These are phyloP conservation scores for Cataglyphis hispanica DNA, from an alignment of 1,140 invertebrate species.

Conservation along the genomic window DNA sequence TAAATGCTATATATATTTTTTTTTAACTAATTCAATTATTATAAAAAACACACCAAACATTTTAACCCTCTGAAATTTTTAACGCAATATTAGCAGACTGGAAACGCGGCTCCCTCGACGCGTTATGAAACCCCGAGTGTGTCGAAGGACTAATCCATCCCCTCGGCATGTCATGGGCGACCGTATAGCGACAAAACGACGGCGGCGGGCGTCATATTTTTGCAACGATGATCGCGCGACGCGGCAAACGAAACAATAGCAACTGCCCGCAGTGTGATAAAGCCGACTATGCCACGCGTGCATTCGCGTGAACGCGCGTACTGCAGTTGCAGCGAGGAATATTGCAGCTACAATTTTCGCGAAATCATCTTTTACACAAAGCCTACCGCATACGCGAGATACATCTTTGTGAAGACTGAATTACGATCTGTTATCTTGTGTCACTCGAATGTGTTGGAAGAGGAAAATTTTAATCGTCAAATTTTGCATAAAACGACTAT, in stretches of 20 bases:
- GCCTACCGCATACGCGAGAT: background rate
- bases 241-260: slow-evolving; percentile 36
- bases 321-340: slow-evolving; percentile 31
- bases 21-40: background rate
- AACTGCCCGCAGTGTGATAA: slow-evolving; percentile 25
- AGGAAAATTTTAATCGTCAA: background rate
- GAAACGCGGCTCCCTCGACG: background rate
- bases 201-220: slow-evolving; percentile 35
- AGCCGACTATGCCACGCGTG: slow-evolving; percentile 24
- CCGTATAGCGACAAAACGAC: slow-evolving; percentile 13
- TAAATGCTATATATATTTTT: background rate
- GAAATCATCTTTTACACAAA: background rate
- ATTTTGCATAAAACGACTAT: background rate
- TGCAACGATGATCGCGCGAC: slow-evolving; percentile 33
- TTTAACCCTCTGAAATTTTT: background rate
- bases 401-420: background rate
- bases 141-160: slow-evolving; percentile 20
- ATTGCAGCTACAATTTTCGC: slow-evolving; percentile 14
- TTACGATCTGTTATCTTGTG: background rate
- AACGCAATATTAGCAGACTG: background rate
- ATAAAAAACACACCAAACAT: background rate
- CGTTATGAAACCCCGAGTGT: slow-evolving; percentile 19
- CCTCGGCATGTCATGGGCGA: slow-evolving; percentile 11
- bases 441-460: background rate
- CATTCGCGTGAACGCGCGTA: slow-evolving; percentile 27